Evolutionary conservation across 2,888 invertebrate genomes (phyloP).

Genomic region (Andrena dorsata): DNA sequence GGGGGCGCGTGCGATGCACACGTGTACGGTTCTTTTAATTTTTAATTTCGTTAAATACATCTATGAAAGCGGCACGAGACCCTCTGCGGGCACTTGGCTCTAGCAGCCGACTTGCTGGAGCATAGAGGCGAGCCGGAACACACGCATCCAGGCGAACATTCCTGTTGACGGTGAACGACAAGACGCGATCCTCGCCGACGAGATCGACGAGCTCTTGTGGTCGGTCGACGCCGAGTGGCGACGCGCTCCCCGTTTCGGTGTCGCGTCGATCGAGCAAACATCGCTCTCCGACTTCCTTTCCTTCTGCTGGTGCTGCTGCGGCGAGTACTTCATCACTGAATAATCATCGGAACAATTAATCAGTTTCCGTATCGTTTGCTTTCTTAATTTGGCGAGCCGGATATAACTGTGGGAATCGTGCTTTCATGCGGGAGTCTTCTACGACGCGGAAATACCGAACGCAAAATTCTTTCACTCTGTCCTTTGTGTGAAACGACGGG

Average conservation of each 20-base stretch:
- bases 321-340: slow-evolving; percentile 83
- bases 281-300: slow-evolving; percentile 83
- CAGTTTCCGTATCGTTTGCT: neutral
- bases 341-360: slow-evolving; percentile 33
- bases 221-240: slow-evolving; percentile 65
- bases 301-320: slow-evolving; percentile 82
- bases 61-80: slow-evolving; percentile 49
- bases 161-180: slow-evolving; percentile 79
- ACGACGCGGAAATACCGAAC: too few relatives aligned
- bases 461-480: too few relatives aligned
- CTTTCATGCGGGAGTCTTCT: too few relatives aligned
- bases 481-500: too few relatives aligned
- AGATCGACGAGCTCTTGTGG: slow-evolving; percentile 72
- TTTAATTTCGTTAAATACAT: slow-evolving; percentile 62
- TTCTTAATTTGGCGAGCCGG: slow-evolving; percentile 6
- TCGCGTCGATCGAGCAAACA: slow-evolving; percentile 77
- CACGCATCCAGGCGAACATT: slow-evolving; percentile 84
- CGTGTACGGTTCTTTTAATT: slow-evolving; percentile 49
- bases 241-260: slow-evolving; percentile 74
- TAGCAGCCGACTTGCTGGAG: slow-evolving; percentile 82
- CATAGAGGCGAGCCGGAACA: slow-evolving; percentile 82
- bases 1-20: slow-evolving; percentile 24
- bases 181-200: slow-evolving; percentile 68
- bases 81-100: slow-evolving; percentile 46
- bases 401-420: slow-evolving; percentile 26